Base-by-base conservation (phyloP, 2,888 invertebrate species). In the Panzeria rudis region DNA sequence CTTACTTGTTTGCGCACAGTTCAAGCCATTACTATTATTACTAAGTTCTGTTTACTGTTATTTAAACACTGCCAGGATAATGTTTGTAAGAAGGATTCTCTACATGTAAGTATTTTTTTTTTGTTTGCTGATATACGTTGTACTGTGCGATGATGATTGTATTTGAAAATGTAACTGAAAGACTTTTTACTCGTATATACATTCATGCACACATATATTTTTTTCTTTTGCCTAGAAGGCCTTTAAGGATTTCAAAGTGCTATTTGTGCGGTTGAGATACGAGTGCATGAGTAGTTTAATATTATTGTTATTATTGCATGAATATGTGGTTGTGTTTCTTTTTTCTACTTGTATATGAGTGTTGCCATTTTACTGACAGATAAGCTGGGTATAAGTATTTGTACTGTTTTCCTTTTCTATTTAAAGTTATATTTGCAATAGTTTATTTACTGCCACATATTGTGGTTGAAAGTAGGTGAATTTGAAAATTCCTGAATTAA, bases 351-450 rank as follows among this genome's bases (percentile, higher is more conserved):
- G 50, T 38, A 29, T 56, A 32, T 17, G 81, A 75, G 68, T 81
- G 81, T 81, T 75, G 35, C 52, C 59, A 81, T 75, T 81, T 81
- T 59, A 68, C 54, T 81, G 73, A 61, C 41, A 81, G 81, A 81
- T 81, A 81, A 81, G 75, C 81, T 38, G 47, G 23, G 11, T 29
- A 23, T 17, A 50, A 68, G 62, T 52, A 47, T 50, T 78, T n/a
- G 23, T 35, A 25, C 11, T 71, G 54, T 41, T 72, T 69, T 29
- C 20, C 20, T 78, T 47, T n/a, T 47, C 4, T 13, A 47, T n/a
- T 38, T 38, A 29, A 17, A 38, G 29, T 61, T 38, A 69, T 78
- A 68, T 76, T 66, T 38, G 20, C 52, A 62, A 62, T 71, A 20
- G 15, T 35, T 71, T 71, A 71, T 47, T 72, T 66, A 47, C 64